These are phyloP conservation scores for Hydractinia symbiolongicarpus DNA, from an alignment of 30 jellyfish, hydroid and myxozoan species.

Conservation along the genomic window DNA sequence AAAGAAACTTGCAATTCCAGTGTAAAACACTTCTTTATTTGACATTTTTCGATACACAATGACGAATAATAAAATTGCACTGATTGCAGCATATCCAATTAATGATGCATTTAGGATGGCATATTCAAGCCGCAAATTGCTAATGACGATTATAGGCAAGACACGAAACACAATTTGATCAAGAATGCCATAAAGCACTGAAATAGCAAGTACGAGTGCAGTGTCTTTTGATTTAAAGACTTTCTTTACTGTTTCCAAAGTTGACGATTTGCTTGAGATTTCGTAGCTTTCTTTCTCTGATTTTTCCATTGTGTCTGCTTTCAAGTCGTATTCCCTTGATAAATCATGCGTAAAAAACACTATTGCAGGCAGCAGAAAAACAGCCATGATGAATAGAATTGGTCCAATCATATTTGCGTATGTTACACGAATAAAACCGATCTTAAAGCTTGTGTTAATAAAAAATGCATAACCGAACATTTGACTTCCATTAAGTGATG, in stretches of 20 bases:
- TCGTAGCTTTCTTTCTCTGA: neutral
- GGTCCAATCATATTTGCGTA: neutral
- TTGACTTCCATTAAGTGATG: neutral
- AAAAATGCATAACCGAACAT: neutral
- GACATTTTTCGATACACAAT: neutral
- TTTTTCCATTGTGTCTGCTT: neutral
- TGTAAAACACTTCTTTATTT: neutral
- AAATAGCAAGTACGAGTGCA: neutral
- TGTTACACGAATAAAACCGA: neutral
- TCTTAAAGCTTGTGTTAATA: neutral
- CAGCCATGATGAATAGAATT: neutral
- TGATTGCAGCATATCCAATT: neutral
- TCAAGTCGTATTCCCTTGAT: neutral
- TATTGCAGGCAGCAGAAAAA: neutral
- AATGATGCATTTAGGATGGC: neutral
- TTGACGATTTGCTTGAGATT: no score
- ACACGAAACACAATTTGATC: neutral
- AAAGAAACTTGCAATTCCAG: neutral
- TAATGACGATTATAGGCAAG: neutral
- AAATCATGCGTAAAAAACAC: neutral
- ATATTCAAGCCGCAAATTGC: neutral
- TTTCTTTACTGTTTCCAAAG: no score
- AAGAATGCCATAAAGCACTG: neutral
- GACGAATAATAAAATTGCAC: neutral
- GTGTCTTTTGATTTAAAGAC: neutral